Conservation (phyloP, 2,888 invertebrate genomes). For the Pachycephus smyrnensis region DNA sequence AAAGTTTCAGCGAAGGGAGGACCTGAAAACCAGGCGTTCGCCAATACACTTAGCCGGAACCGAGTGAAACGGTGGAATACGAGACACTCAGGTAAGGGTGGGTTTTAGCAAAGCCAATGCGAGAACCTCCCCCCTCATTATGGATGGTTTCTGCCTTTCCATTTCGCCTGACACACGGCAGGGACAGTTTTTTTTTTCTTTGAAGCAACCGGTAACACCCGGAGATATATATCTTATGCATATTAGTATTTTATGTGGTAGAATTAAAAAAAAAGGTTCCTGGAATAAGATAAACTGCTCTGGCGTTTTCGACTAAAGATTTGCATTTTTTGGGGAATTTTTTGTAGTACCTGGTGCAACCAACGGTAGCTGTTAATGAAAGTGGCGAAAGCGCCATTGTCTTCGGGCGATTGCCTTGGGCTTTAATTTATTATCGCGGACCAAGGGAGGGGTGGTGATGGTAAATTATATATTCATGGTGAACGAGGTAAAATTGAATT, state of each 20-base stretch:
- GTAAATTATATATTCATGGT: background rate
- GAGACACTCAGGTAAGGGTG: background rate
- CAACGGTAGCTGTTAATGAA: background rate
- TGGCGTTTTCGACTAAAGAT: background rate
- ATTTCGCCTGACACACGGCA: background rate
- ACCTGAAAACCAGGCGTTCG: background rate
- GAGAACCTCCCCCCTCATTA: background rate
- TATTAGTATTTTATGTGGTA: background rate
- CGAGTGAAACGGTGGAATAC: background rate
- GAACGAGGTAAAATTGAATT: background rate
- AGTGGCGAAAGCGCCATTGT: background rate
- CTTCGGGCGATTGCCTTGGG: background rate
- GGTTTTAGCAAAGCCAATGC: background rate
- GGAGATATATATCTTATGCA: too few species aligned
- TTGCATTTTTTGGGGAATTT: background rate
- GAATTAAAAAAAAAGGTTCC: background rate
- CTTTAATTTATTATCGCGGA: background rate
- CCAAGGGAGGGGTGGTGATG: too few species aligned
- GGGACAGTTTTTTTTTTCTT: background rate
- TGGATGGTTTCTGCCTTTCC: background rate
- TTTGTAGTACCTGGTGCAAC: background rate
- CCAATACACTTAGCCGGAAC: background rate
- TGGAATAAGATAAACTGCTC: background rate
- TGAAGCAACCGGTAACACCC: background rate
- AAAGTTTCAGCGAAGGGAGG: slow-evolving; percentile 35